Base-by-base conservation (phyloP, 2,888 invertebrate genomes). In the Dicyrtomina minuta region DNA sequence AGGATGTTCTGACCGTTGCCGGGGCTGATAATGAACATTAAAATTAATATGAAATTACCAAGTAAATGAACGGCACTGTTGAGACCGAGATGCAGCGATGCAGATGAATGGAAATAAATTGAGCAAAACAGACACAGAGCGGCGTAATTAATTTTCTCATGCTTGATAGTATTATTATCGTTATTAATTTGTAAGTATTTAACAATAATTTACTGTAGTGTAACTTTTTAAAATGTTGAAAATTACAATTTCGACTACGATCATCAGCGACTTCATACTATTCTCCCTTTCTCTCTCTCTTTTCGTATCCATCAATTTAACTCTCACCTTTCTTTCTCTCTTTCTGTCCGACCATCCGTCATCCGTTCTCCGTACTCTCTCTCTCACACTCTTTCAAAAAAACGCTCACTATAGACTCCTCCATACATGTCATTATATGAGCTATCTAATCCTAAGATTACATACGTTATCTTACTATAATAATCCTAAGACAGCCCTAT, bases 211-310 rank as follows among this genome's bases (percentile, higher is more conserved):
- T 12, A 33, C 33, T 33, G 20, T n/a, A 56, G 22, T 26, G 58
- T 58, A 58, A 58, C n/a, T 58, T 58, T 58, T 58, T 58, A 6
- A 46, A 58, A 58, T 58, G 39, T 41, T 58, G 15, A 58, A 58
- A 58, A 58, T 58, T 58, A 58, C 58, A 58, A 58, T 41, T 58
- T 58, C 58, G 58, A 58, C 58, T 58, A 58, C 58, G 58, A 58
- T 39, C 41, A 58, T 39, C 41, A 39, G 39, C 58, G 27, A 39
- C 13, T 39, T 58, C 41, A 58, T 58, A 12, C 39, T 58, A 17
- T 39, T n/a, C 46, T 6, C 20, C 46, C 5, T 46, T 46, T 20
- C 46, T 17, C 46, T n/a, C 12, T 17, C 20, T 6, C 20, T 12
- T 46, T 20, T 46, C 46, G 1, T 39, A 17, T 58, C 33, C 33